Evolutionary conservation across 2,888 invertebrate species (phyloP).

Genomic region (Amphimallon solstitiale): DNA sequence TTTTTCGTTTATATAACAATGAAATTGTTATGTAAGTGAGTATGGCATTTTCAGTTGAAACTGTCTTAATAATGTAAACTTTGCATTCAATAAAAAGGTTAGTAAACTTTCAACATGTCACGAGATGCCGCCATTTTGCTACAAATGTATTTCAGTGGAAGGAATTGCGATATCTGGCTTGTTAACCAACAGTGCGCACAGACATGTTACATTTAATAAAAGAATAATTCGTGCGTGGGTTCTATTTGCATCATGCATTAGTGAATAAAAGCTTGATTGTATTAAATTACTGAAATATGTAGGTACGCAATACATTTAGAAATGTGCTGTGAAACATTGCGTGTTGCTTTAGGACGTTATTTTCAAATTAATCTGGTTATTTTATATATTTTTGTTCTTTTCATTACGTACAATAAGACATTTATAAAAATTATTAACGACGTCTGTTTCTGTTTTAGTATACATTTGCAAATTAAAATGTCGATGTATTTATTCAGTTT

Average conservation of each 20-base stretch:
- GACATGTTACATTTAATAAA: conserved; percentile 31
- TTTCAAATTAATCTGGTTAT: neutral
- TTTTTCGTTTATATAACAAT: too few relatives aligned
- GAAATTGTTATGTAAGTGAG: too few relatives aligned
- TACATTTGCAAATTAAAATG: neutral
- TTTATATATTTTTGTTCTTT: too few relatives aligned
- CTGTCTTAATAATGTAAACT: too few relatives aligned
- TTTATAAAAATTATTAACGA: too few relatives aligned
- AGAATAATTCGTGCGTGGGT: conserved; percentile 32
- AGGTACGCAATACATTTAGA: neutral
- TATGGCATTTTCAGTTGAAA: too few relatives aligned
- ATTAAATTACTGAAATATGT: neutral
- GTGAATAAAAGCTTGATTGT: neutral
- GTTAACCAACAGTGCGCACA: conserved; percentile 20
- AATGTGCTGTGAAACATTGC: neutral
- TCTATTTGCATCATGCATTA: conserved; percentile 1
- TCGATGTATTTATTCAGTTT: neutral
- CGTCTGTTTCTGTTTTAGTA: too few relatives aligned
- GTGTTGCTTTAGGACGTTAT: neutral
- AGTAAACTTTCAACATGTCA: conserved; percentile 16
- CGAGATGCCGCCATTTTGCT: conserved; percentile 23
- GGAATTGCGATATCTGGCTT: conserved; percentile 32
- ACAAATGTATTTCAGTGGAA: conserved; percentile 20
- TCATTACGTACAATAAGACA: too few relatives aligned
- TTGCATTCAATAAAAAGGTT: neutral